Percentiles rank a stretch among this genome's conserved stretches.
Evolutionary conservation across 2,113 vertebrate genomes (phyloP).

Genomic region (Cheirogaleus medius): DNA sequence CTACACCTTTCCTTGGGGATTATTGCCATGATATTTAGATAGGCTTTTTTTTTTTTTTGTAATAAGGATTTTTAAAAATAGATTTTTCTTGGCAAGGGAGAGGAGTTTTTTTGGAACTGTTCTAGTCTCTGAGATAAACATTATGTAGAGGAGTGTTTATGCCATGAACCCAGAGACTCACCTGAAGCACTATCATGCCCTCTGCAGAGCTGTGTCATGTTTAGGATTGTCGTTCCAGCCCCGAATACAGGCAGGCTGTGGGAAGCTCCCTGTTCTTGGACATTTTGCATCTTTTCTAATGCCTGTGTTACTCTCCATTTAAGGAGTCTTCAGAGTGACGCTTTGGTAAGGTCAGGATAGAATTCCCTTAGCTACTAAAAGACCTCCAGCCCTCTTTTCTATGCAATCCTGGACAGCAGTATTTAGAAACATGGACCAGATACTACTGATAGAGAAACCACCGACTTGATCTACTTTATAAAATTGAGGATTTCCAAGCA

Average conservation of each 20-base stretch:
- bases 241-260: background rate
- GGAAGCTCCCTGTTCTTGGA: background rate
- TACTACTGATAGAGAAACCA: background rate
- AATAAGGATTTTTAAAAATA: slow-evolving; percentile 75
- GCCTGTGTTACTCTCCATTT: background rate
- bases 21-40: slow-evolving; percentile 74
- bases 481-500: background rate
- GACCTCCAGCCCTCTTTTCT: background rate
- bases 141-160: slow-evolving; percentile 26
- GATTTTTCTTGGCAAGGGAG: slow-evolving; percentile 67
- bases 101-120: slow-evolving; percentile 58
- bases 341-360: background rate
- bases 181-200: slow-evolving; percentile 8
- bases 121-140: slow-evolving; percentile 60
- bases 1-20: slow-evolving; percentile 62
- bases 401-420: background rate
- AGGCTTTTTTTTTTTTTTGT: slow-evolving; percentile 30
- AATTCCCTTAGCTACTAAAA: background rate
- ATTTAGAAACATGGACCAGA: background rate
- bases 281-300: background rate
- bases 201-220: background rate
- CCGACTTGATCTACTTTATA: background rate
- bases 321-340: background rate
- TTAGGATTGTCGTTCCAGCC: background rate
- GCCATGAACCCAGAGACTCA: background rate